Base-by-base conservation (phyloP, 2,797 vertebrate species). In the Pangasius djambal region DNA sequence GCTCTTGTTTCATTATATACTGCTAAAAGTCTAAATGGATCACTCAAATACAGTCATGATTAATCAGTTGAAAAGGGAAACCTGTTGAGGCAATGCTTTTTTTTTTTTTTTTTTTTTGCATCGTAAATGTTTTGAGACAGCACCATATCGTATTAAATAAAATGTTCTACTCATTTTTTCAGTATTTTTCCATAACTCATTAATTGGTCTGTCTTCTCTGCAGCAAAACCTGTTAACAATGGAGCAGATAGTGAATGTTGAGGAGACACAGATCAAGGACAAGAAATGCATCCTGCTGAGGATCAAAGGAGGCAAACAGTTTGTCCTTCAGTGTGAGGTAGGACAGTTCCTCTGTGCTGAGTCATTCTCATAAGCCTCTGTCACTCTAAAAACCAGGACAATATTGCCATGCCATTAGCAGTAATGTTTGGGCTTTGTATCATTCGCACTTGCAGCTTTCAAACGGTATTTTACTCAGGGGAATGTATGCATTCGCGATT, bases 151-250 rank as follows among this genome's bases (percentile, higher is more conserved):
- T 34, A 20, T 34, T 55, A 37, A 57, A 82, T 82, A 59, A 40
- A 44, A 37, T 28, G 57, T n/a, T 83, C 6, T 83, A 12, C 20
- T 2, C 1, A n/a, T 63, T 44, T 63, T 63, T 63, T 59, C 31
- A 59, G 31, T 59, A 15, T 57, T 81, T 81, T 22, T 10, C 22
- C 15, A 31, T 48, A 48, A 48, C 10, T 28, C 37, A 8, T 10
- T 22, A 25, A 22, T 83, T 83, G 6, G 15, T 55, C 4, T 59
- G 31, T 90, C 89, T 57, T 86, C 40, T 87, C 72, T 70, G 1
- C 96, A 99, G 98, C 98, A 99, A 98, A 99, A 97, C 94, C 96
- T 99, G 70, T 95, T 99, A 96, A 99, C 98, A 3, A 99, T 99
- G 98, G 98, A 99, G 89, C 98, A 99, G 93, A 98, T 99, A 0